Evolutionary conservation across 2,797 vertebrate genomes (phyloP), one percentile per base, ranked within the genome.

Genomic region (Hydrolagus colliei): DNA sequence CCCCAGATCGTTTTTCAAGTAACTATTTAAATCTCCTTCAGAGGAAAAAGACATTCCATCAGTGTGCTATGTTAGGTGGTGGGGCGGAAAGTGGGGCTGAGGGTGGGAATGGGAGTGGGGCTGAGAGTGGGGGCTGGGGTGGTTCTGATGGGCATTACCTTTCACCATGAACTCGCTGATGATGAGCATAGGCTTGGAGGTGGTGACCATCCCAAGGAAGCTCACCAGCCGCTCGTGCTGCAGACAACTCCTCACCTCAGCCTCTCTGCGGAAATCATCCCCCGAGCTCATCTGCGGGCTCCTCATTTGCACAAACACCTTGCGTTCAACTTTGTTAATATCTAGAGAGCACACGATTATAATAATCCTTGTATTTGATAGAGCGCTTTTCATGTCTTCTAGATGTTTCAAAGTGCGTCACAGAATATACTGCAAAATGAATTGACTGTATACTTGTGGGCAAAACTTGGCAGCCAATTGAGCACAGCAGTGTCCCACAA

Each of bases 21-120:
- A 77, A 13, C 14, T 61, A 9, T 77, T 77, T n/a, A 77, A 20
- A 59, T 77, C 59, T 20, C 75, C 75, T 77, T 77, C 41, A 77
- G 52, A 59, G 12, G 20, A 77, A 61, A 18, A 16, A 77, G 41
- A 52, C 41, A 52, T 52, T 52, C 41, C 41, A 52, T 52, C 41
- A 52, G 0, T 52, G 41, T 6, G 41, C 6, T 52, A 52, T 52
- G 3, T 52, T 27, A 27, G 41, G 6, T 6, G 41, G 41, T 52
- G 41, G 41, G 41, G 6, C 41, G 2, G 41, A 52, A 6, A 52
- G 41, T 52, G 41, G 41, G 41, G 41, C 41, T 52, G 41, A 6
- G 41, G 41, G 3, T 52, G 41, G 6, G 41, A 6, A 3, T 52
- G 41, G 41, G 41, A 6, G 41, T 52, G 41, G 41, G 41, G 41